Evolutionary conservation across 1,140 invertebrate species (phyloP), one percentile per base, ranked within the genome.

Genomic region (Sinonovacula constricta): DNA sequence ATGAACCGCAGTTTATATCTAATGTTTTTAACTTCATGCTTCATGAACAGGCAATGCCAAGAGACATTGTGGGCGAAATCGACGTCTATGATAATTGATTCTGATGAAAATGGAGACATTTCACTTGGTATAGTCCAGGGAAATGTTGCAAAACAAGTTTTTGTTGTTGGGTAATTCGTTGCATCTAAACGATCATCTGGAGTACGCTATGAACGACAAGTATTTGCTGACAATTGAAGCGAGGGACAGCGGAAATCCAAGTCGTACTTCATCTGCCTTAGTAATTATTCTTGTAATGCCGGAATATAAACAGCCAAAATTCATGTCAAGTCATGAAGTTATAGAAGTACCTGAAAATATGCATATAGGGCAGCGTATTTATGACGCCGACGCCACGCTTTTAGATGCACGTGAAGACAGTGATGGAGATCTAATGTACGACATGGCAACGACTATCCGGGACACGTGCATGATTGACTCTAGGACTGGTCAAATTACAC

Each of bases 171-270:
- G n/a, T 22, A 28, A 49, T 5, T n/a, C 31, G n/a, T 24, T 76
- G 24, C 59, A 65, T 45, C 31, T 67, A 0, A 59, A 26, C 45
- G 63, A 54, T 3, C 56, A 56, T 45, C 63, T 76, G 7, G 15
- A 59, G 18, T 66, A 26, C 49, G 66, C 51, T 10, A 51, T 49
- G n/a, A 62, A 51, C n/a, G 62, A 51, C 49, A 66, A 78, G 67
- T 78, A 78, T 63, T 24, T 78, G 1, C 39, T 78, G 7, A 33
- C 62, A 78, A 12, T 78, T 10, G 75, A 69, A 63, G 75, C 75
- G 14, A 78, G 30, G 39, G 75, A 78, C 31, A 70, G n/a, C 39
- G 65, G 75, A 4, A 22, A 14, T 22, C 65, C 66, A 33, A 54
- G 49, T 31, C 45, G 57, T 22, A 51, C 75, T n/a, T 57, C 75